Percentiles rank a stretch among this genome's conserved stretches.
Conservation (phyloP, 2,113 vertebrate genomes). For the Calidris pugnax region DNA sequence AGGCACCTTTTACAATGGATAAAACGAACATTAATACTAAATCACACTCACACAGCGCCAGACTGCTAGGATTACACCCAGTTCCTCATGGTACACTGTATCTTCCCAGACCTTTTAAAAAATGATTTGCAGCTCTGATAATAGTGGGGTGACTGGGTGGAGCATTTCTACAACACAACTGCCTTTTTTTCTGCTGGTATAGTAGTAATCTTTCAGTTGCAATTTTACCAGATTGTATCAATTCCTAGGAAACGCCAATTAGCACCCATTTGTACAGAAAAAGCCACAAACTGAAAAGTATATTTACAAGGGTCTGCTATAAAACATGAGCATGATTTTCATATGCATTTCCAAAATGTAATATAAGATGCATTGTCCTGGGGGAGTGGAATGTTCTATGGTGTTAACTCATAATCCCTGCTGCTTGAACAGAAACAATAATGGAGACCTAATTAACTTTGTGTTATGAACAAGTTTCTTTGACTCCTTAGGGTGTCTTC, state of each 20-base stretch:
- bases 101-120: slow-evolving; percentile 6
- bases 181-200: background rate
- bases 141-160: background rate
- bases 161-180: background rate
- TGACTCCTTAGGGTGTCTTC: background rate
- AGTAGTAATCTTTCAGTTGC: background rate
- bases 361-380: background rate
- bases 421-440: background rate
- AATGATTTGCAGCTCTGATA: slow-evolving; percentile 9
- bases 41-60: background rate
- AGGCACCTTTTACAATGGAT: background rate
- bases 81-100: background rate
- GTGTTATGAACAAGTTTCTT: background rate
- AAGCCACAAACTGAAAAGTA: background rate
- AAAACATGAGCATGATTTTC: background rate
- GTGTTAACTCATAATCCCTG: background rate
- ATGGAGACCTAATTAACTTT: background rate
- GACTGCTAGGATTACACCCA: background rate
- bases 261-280: background rate
- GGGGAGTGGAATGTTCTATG: background rate
- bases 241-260: slow-evolving; percentile 1
- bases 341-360: background rate
- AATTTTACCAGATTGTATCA: background rate
- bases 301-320: background rate
- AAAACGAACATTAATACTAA: slow-evolving; percentile 12